Evolutionary conservation across 2,888 invertebrate species (phyloP), one percentile per base, ranked within the genome.

Genomic region (Ennomos quercinarius): DNA sequence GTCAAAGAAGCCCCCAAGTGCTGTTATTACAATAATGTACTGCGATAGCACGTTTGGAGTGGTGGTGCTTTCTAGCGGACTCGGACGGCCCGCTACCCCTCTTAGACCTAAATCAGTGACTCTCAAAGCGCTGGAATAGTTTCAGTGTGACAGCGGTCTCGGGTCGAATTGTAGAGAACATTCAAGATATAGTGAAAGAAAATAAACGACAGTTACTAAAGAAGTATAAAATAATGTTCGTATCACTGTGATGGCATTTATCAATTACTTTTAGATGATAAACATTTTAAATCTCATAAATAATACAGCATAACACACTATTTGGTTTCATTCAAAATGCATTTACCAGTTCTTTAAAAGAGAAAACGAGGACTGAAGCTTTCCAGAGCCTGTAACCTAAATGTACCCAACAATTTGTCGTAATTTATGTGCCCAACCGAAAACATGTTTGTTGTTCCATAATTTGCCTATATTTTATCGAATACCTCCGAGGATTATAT

Each of bases 21-120:
- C 81, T 84, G 85, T 91, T 91, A 91, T 91, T 87, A 88, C 84
- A 89, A 90, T 89, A 89, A 89, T 88, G 87, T 87, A 86, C 84
- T 80, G 80, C 79, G 81, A 84, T 87, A 88, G 83, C 86, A 77
- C 82, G 81, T 83, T 81, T 83, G 74, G 81, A 84, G 83, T 75
- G 80, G 76, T 66, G 71, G 50, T 67, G 77, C 76, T 81, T 76
- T 80, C 77, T 47, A 37, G 44, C 42, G 37, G 41, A 49, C 49
- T 44, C 39, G 9, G 45, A 34, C 44, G 35, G 42, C 13, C 13
- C 47, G 35, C 49, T 34, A 34, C 44, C 40, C 13, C 37, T n/a
- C 34, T 52, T 38, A 11, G 37, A 39, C 36, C 45, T 53, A 40
- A 38, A 35, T 9, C 44, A 17, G 27, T 34, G 41, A 10, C 13